phyloP scores from a whole-genome alignment of 92 coral and sea anemone species.

The Anthopleura xanthogrammica region DNA sequence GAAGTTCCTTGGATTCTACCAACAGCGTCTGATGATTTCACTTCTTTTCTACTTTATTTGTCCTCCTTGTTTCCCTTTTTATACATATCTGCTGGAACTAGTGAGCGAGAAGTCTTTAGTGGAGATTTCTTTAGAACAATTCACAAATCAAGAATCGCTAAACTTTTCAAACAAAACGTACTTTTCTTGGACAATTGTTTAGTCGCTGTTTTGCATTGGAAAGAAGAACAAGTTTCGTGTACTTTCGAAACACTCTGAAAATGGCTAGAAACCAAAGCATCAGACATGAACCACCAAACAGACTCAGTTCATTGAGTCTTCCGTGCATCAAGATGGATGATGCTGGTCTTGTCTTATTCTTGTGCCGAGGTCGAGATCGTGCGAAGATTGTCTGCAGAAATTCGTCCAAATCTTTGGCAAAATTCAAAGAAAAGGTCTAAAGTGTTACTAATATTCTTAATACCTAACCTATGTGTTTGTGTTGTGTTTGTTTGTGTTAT shows the following conservation, averaged over 20 bases:
- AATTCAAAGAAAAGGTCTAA: constrained; percentile 69
- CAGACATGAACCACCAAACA: neutral
- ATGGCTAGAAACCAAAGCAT: neutral
- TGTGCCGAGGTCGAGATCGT: constrained; percentile 67
- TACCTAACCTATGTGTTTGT: neutral
- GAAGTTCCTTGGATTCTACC: too few relatives aligned
- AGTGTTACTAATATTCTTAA: neutral
- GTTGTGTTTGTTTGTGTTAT: neutral
- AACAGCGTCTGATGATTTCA: neutral
- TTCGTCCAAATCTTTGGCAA: constrained; percentile 45
- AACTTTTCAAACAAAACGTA: too few relatives aligned
- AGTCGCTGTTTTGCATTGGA: too few relatives aligned
- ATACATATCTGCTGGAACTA: too few relatives aligned
- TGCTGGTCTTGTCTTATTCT: constrained; percentile 54
- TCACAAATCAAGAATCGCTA: neutral
- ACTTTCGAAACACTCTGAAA: neutral
- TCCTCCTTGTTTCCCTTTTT: too few relatives aligned
- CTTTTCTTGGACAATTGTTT: too few relatives aligned
- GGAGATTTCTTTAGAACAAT: neutral
- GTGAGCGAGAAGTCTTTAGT: too few relatives aligned
- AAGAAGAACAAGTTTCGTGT: neutral
- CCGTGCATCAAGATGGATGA: constrained; percentile 47
- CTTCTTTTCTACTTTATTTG: neutral
- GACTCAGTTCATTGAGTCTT: constrained; percentile 2
- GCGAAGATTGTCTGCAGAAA: constrained; percentile 56